These are phyloP conservation scores for Calliopum simillimum DNA, from an alignment of 2,888 invertebrate species.

Conservation along the genomic window DNA sequence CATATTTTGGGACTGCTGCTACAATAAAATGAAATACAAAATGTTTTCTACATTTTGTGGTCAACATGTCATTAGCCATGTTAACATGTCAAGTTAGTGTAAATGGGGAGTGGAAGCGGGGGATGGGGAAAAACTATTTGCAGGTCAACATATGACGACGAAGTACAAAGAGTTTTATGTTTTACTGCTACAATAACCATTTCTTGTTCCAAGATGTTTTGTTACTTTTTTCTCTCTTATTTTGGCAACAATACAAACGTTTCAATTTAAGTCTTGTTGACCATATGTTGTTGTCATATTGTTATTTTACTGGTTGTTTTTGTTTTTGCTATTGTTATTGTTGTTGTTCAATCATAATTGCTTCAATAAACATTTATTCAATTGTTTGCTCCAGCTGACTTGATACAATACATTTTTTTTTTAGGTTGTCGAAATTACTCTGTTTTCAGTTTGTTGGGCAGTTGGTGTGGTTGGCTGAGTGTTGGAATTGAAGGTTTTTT, in stretches of 20 bases:
- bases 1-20: no score
- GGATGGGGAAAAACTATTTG: not conserved
- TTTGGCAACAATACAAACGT: conserved; percentile 11
- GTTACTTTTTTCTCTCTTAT: not conserved
- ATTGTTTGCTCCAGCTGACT: no score
- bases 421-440: no score
- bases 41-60: conserved; percentile 17
- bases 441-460: no score
- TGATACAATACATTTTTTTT: no score
- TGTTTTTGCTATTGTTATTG: not conserved
- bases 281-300: conserved; percentile 22
- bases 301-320: no score
- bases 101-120: no score
- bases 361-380: conserved; percentile 20
- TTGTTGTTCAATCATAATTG: conserved; percentile 18
- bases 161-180: not conserved
- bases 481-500: no score
- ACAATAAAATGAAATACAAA: not conserved
- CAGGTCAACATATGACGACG: conserved; percentile 19
- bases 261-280: conserved; percentile 25
- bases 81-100: conserved; percentile 3
- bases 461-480: no score
- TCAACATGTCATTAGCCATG: conserved; percentile 22
- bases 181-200: no score
- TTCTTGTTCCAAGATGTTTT: not conserved